Base-by-base conservation (phyloP, 2,888 invertebrate genomes). In the Hoplodrina blanda region DNA sequence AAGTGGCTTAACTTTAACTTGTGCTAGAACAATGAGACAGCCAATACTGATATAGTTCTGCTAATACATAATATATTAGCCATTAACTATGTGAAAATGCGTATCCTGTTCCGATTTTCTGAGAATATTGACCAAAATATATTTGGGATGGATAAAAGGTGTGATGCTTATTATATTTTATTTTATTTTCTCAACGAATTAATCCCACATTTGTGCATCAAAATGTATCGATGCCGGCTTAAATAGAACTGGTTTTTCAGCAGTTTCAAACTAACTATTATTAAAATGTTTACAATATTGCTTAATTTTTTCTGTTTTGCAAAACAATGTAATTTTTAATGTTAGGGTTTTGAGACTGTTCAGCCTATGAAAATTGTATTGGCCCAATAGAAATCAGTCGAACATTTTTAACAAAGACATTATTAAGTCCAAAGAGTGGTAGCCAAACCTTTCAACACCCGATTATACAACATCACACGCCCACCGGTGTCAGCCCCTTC, bases 401-500 rank as follows among this genome's bases (percentile, higher is more conserved):
- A 6, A 33, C 17, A 30, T 70, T 46, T 76, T 73, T 56, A 75
- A 71, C 78, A 67, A 59, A 56, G 62, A 46, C 49, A 60, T 55
- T 50, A 80, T 57, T 61, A 75, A 69, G 50, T 62, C 50, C 55
- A 54, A 77, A 76, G 57, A 62, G 52, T 64, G 62, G 78, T 62
- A 72, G 81, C 71, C 37, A 8, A 71, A 61, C 71, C 62, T 79
- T 81, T 79, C 79, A 66, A 81, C 81, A 79, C 62, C 62, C 64
- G 66, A 63, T 81, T 81, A 81, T 71, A 72, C 63, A 77, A 67
- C 44, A 71, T 66, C 62, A 53, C 66, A 59, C 74, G 78, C 74
- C 78, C 79, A 79, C 70, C 49, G 61, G 64, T 77, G 75, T 78
- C 77, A 76, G 75, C 76, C 80, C 69, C 78, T 76, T 62, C 82